A percentile compares a stretch with the other conserved stretches of the same genome.
phyloP scores from a whole-genome alignment of 1,140 invertebrate species.

The Danaus melanippus region DNA sequence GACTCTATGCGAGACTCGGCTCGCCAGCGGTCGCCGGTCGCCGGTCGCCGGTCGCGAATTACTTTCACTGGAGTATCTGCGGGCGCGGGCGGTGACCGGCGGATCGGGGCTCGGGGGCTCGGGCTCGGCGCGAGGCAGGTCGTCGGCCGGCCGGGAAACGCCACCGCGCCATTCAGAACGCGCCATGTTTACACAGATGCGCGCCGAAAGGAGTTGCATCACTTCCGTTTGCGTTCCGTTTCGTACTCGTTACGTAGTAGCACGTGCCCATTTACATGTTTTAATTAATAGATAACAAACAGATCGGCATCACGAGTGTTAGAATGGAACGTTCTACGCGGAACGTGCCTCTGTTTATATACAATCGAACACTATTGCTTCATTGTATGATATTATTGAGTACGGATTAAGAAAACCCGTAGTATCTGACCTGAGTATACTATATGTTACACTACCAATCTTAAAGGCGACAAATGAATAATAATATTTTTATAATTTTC shows the following conservation, averaged over 20 bases:
- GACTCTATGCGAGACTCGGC: constrained; percentile 40
- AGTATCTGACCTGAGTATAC: too few relatives aligned
- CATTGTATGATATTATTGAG: too few relatives aligned
- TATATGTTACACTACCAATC: too few relatives aligned
- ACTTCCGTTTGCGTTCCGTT: constrained; percentile 66
- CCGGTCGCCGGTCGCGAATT: constrained; percentile 64
- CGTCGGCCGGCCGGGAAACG: constrained; percentile 59
- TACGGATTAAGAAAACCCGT: too few relatives aligned
- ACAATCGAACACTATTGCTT: too few relatives aligned
- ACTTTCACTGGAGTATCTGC: constrained; percentile 69
- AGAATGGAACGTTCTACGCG: too few relatives aligned
- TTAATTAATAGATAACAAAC: constrained; percentile 16
- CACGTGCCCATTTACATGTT: constrained; percentile 38
- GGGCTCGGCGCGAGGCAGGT: constrained; percentile 14
- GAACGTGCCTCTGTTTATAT: too few relatives aligned
- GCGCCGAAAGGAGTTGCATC: constrained; percentile 67
- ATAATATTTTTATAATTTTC: too few relatives aligned
- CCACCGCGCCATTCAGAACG: constrained; percentile 63
- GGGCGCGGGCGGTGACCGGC: constrained; percentile 66
- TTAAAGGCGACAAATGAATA: too few relatives aligned
- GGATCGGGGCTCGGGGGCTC: constrained; percentile 28
- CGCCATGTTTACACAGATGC: constrained; percentile 69
- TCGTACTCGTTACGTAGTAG: constrained; percentile 38
- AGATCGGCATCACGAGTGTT: background rate
- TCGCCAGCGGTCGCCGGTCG: constrained; percentile 55